Percentiles rank a stretch among this genome's conserved stretches.
Conservation (phyloP, 2,113 vertebrate genomes). For the Albula goreensis region DNA sequence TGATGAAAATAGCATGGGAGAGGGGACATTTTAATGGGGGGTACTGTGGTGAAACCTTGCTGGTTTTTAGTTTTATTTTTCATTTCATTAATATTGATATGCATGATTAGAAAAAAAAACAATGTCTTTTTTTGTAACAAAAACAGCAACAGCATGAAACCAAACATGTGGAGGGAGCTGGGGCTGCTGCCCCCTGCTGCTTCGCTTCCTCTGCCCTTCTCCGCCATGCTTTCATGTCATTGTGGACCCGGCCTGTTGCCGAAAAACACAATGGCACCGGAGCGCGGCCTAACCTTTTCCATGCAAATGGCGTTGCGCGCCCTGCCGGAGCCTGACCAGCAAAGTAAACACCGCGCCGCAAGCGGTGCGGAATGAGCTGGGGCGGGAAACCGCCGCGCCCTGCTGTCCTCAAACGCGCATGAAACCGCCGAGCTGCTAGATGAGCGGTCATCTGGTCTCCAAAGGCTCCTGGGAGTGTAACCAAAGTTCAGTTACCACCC, state of each 20-base stretch:
- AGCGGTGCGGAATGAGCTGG: background rate
- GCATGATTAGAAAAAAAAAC: background rate
- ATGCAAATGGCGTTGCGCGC: background rate
- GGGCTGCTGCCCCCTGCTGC: constrained; percentile 44
- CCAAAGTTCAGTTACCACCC: background rate
- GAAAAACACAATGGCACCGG: background rate
- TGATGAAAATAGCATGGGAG: background rate
- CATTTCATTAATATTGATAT: constrained; percentile 8
- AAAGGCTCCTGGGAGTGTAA: background rate
- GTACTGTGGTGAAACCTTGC: background rate
- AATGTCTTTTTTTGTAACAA: constrained; percentile 24
- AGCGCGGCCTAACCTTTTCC: background rate
- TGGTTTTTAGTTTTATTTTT: background rate
- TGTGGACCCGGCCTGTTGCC: constrained; percentile 42
- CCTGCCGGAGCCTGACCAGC: background rate
- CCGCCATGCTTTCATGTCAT: constrained; percentile 54
- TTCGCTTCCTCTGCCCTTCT: constrained; percentile 48
- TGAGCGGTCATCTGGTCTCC: background rate
- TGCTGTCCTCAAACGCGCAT: background rate
- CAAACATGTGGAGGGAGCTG: background rate
- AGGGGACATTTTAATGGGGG: background rate
- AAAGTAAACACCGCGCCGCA: background rate
- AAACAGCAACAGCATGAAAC: constrained; percentile 31
- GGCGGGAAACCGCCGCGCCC: background rate
- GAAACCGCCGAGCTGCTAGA: background rate